Evolutionary conservation across 2,888 invertebrate species (phyloP).

Genomic region (Biston stratarius): DNA sequence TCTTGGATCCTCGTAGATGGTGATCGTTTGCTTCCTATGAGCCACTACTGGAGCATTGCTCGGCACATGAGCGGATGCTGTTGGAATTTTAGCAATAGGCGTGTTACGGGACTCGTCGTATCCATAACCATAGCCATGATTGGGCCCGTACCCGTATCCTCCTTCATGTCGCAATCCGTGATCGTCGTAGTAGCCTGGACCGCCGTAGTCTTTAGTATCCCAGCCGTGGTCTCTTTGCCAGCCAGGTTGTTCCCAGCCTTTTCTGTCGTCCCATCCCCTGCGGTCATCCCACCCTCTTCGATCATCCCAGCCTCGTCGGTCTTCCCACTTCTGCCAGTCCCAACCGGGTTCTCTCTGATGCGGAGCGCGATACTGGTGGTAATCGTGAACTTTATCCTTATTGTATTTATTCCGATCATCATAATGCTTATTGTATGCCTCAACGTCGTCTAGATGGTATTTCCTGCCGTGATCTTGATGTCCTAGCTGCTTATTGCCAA

Average conservation of each 20-base stretch:
- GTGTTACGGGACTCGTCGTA: slow-evolving; percentile 73
- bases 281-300: slow-evolving; percentile 59
- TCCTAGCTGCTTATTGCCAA: slow-evolving; percentile 71
- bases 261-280: slow-evolving; percentile 55
- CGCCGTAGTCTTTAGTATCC: slow-evolving; percentile 68
- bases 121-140: slow-evolving; percentile 75
- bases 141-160: slow-evolving; percentile 74
- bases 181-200: slow-evolving; percentile 77
- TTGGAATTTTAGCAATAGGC: slow-evolving; percentile 54
- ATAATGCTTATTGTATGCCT: slow-evolving; percentile 75
- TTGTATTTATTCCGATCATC: slow-evolving; percentile 73
- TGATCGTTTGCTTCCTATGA: slow-evolving; percentile 80
- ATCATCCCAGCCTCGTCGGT: slow-evolving; percentile 63
- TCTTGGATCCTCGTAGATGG: slow-evolving; percentile 83
- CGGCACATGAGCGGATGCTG: slow-evolving; percentile 59
- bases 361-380: slow-evolving; percentile 66
- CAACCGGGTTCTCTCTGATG: slow-evolving; percentile 65
- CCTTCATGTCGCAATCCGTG: slow-evolving; percentile 75
- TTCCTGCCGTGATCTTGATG: slow-evolving; percentile 79
- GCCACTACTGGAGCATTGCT: slow-evolving; percentile 74
- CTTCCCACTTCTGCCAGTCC: slow-evolving; percentile 72
- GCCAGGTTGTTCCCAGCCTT: slow-evolving; percentile 58
- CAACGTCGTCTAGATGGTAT: slow-evolving; percentile 76
- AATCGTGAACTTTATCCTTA: slow-evolving; percentile 70
- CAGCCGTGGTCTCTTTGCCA: slow-evolving; percentile 62